Evolutionary conservation across 2,888 invertebrate species (phyloP), one percentile per base, ranked within the genome.

Genomic region (Cephus pygmeus): DNA sequence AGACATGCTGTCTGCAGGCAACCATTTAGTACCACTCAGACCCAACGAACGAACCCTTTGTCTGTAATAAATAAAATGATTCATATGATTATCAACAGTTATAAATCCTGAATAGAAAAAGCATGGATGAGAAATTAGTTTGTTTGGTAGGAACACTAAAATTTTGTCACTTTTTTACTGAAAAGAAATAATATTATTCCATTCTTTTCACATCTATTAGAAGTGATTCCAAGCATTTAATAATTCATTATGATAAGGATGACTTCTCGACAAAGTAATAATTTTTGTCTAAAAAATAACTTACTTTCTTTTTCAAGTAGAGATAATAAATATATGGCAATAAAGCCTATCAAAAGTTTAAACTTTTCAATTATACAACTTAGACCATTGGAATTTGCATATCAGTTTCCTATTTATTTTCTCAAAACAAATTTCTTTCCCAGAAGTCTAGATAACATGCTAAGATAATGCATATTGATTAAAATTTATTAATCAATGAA

Each of bases 1-100:
- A 96, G 97, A 97, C 97, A 97, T 97, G 95, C 96, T 97, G 97
- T 96, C 96, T 95, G 95, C 96, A 96, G 96, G 95, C 96, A 96
- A 96, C 96, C 97, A 97, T 97, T 95, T 95, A 95, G 95, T 91
- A 95, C 94, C 93, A 93, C 93, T 94, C 93, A 93, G 93, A 94
- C 95, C 95, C 95, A 94, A 93, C 94, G 95, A 95, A 95, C 95
- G 95, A 94, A 94, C 94, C 94, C 93, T 94, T 93, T 93, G 92
- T 92, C 94, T 94, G 90, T 79, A 92, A 92, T 77, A 79, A 76
- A 79, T 79, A 79, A 75, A 56, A 56, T 9, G 75, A 74, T 71
- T 75, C 79, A 77, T 69, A 73, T 76, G 31, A 69, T 68, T 36
- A 69, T 68, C 36, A 74, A 23, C 69, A 75, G 40, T 56, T 6